A percentile compares a stretch with the other conserved stretches of the same genome.
phyloP scores from a whole-genome alignment of 2,797 vertebrate species.

The Brachymystax lenok region DNA sequence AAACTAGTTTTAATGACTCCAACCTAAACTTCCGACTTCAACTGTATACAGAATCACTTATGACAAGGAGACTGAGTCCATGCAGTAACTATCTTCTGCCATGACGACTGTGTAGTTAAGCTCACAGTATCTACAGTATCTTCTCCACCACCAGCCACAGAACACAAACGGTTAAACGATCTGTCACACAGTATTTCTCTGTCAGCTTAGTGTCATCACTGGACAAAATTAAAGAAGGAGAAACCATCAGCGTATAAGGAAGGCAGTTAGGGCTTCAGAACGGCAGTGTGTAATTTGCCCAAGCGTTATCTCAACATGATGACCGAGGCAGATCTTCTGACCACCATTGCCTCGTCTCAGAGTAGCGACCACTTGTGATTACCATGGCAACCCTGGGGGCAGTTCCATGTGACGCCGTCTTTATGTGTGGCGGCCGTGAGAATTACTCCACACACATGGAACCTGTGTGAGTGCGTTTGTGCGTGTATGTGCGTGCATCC shows the following conservation, averaged over 20 bases:
- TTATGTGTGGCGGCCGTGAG: not conserved
- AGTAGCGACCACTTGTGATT: not conserved
- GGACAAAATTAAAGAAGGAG: not conserved
- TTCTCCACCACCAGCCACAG: not conserved
- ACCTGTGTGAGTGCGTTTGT: conserved; percentile 2
- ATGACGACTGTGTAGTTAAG: not conserved
- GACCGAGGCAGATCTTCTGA: not conserved
- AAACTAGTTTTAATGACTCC: no score
- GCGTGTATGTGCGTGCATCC: no score
- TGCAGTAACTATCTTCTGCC: not conserved
- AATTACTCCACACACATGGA: not conserved
- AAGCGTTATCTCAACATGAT: not conserved
- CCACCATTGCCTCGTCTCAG: not conserved
- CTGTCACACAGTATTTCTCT: conserved; percentile 21
- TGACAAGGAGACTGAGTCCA: not conserved
- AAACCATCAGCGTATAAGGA: not conserved
- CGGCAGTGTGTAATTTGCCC: not conserved
- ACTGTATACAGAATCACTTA: not conserved
- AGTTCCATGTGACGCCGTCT: not conserved
- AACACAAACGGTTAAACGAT: conserved; percentile 22
- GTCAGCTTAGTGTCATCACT: conserved; percentile 23
- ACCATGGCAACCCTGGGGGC: not conserved
- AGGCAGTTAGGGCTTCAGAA: not conserved
- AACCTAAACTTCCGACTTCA: no score
- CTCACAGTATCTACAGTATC: not conserved